Evolutionary conservation across 1,140 invertebrate genomes (phyloP), one percentile per base, ranked within the genome.

Genomic region (Hypsibius dujardini): DNA sequence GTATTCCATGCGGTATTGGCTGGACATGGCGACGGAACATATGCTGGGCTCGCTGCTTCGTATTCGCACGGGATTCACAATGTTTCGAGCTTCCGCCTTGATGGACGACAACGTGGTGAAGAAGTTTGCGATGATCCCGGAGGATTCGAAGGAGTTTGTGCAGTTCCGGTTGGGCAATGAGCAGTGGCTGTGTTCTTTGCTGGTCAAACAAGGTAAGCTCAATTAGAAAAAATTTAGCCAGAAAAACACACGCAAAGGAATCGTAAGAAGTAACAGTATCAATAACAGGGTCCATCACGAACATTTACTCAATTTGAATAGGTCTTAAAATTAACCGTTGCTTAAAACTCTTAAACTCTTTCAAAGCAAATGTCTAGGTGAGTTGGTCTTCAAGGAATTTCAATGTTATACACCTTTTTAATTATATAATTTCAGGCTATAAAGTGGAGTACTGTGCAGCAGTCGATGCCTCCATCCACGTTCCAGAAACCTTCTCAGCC

Each of bases 11-110:
- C 74, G 76, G 14, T 77, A 78, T 71, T 78, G 77, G 77, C 71
- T 78, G 46, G 76, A 78, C 69, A 77, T 77, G 67, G 73, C 77
- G 1, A 74, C 77, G 1, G 77, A 78, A 70, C 76, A 78, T 70
- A 74, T 77, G 59, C 71, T 76, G 1, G 77, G 77, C 1, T 77
- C 76, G 72, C 76, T 78, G 1, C 72, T 78, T 42, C 79, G 79
- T 70, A 75, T 74, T 59, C 77, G 77, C 15, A 77, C 77, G n/a
- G 77, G 77, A 72, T 78, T 78, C 73, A 76, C 74, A 45, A 70
- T 78, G 47, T 78, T 78, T 70, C 74, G 77, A 15, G 77, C 75
- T 1, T 76, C 77, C 15, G 74, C 76, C 40, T 56, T 78, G 7
- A 75, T 77, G 74, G 76, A 76, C 56, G 75, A 76, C 46, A 77